Evolutionary conservation across 1,140 invertebrate species (phyloP), one percentile per base, ranked within the genome.

Genomic region (Drosophila bipectinata): DNA sequence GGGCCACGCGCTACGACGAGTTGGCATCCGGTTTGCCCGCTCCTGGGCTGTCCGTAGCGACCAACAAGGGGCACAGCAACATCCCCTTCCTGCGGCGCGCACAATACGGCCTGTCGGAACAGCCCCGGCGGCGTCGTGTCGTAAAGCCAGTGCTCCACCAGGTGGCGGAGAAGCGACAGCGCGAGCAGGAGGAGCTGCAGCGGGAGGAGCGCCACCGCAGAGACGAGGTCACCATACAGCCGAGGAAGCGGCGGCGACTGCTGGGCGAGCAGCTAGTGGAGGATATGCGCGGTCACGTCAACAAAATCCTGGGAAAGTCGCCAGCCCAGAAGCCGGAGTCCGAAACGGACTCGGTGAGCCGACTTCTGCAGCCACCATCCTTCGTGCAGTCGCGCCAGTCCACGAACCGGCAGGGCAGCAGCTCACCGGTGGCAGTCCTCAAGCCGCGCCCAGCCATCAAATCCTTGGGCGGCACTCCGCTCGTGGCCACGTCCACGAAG

Each of bases 31-130:
- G 26, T 4, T 7, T 21, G 10, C 26, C 52, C 39, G 1, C 28
- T 10, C 10, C 9, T 14, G 8, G 4, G 1, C 2, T 24, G 5
- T 0, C 4, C 12, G 9, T 4, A 18, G 3, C 12, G 18, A 1
- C 12, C 9, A 1, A 3, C 52, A 12, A 8, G 89, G 0, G 61
- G 55, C 26, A 58, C 6, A 68, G 49, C 7, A 90, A 91, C 51
- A 72, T 84, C 14, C 90, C 90, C 0, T 91, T 91, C 9, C 26
- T 91, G 15, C 53, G 90, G 10, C 66, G 55, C 18, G 75, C 78
- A 1, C 72, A 79, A 6, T 67, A 77, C 1, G 56, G 61, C 1
- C 9, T 10, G 2, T 1, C 26, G 7, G 59, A 75, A 28, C 12
- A 24, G 8, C 53, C 58, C 0, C 53, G 41, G 1, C 45, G 45